Evolutionary conservation across 2,113 vertebrate species (phyloP).

Genomic region (Ursus arctos): DNA sequence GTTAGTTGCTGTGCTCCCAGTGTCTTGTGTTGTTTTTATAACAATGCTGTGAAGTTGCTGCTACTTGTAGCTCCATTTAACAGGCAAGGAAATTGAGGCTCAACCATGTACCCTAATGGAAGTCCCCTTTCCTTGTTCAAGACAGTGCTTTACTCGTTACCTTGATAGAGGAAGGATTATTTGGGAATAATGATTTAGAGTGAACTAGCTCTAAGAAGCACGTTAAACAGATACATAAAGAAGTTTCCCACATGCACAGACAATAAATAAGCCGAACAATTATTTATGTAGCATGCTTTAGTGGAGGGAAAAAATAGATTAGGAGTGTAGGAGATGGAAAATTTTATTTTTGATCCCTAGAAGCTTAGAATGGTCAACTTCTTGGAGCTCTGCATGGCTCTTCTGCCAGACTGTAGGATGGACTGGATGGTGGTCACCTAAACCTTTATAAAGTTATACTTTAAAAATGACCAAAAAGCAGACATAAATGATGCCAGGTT

Average conservation of each 20-base stretch:
- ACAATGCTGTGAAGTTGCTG: neutral
- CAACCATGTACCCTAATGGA: neutral
- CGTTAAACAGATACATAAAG: neutral
- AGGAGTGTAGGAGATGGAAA: neutral
- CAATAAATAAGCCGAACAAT: neutral
- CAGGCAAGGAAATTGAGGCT: neutral
- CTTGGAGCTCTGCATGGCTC: neutral
- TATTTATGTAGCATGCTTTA: neutral
- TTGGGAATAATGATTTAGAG: neutral
- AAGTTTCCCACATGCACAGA: neutral
- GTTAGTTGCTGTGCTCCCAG: neutral
- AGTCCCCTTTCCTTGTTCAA: neutral
- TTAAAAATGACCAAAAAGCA: neutral
- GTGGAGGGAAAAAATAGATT: neutral
- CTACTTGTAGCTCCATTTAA: neutral
- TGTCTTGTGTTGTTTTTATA: neutral
- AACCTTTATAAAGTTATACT: neutral
- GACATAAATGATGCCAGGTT: neutral
- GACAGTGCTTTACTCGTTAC: neutral
- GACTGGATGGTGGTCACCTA: neutral
- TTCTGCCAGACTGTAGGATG: neutral
- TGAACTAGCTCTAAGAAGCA: neutral
- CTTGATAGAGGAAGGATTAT: neutral
- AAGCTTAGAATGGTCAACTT: neutral
- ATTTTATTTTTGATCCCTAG: neutral